Base-by-base conservation (phyloP, 2,113 vertebrate species). In the Hassar affinis region DNA sequence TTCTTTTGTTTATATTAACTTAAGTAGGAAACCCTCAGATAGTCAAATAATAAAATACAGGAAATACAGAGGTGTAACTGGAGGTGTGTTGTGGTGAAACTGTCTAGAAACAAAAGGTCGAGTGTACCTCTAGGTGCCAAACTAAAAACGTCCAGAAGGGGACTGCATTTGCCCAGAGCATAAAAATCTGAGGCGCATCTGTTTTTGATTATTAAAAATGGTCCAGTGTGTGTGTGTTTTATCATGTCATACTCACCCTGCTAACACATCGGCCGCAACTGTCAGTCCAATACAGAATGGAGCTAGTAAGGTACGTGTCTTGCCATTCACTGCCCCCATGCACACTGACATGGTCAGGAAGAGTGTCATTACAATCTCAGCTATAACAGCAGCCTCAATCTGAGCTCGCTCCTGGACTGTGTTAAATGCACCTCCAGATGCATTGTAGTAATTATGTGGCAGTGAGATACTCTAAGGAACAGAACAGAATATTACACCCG, bases 231-330 rank as follows among this genome's bases (percentile, higher is more conserved):
- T 62, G 49, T 80, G 18, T 59, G 25, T 57, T 27, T 64, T 2
- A 27, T 78, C 14, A 76, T 51, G 56, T 20, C 17, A 27, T 64
- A 81, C 45, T 35, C n/a, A 98, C 97, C 96, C 96, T 0, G 93
- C 95, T 81, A 98, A 86, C 87, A 97, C 91, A 76, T 90, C 91
- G 14, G 85, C 93, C 0, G 89, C 90, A 79, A 97, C 94, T 0
- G 91, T 90, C 82, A 96, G 91, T 69, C 96, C 95, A 0, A 96
- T 91, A 88, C 91, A 94, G 82, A 98, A 88, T 0, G 96, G 95
- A 0, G 93, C 96, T 85, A 92, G 61, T 0, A 88, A 82, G 0
- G 88, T 91, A 33, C 75, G 80, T 0, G 94, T 96, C 30, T 85
- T 92, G 68, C 84, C 76, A 0, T 97, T 97, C 84, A 96, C 2